Base-by-base conservation (phyloP, 2,888 invertebrate species). In the Zeuzera pyrina region DNA sequence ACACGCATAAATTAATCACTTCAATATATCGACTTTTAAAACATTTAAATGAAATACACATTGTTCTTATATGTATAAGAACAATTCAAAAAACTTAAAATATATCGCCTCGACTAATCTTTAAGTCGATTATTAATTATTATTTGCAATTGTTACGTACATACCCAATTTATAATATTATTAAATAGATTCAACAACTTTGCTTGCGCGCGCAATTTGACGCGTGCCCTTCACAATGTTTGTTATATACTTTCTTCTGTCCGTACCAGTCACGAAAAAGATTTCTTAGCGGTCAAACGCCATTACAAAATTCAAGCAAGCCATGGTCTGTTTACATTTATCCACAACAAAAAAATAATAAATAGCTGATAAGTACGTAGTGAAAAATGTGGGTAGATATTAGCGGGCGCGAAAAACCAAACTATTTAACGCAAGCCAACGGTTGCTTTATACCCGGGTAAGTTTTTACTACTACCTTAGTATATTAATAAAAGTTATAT, bases 371-470 rank as follows among this genome's bases (percentile, higher is more conserved):
- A 46, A 43, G 43, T 50, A 10, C 11, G n/a, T 22, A 22, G n/a
- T n/a, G 61, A 46, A 79, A 67, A 64, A 88, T 88, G 83, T 89
- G 87, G 78, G 84, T 87, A 53, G 86, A 87, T 51, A 78, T 88
- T 23, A 85, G 77, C 46, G 83, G 84, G 47, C 85, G 85, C 47
- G 87, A 89, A 60, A 81, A 84, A 56, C 84, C 85, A 47, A 74
- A 73, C 51, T 88, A 88, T 62, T 78, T 86, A 45, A 74, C 79
- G 33, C 86, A 87, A 54, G 85, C 84, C 28, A 85, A 86, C 61
- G 86, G 85, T 52, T 85, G 86, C 35, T 88, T 88, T 56, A 86
- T 89, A 48, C 89, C 89, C 3, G 89, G 89, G 89, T 89, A 68
- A 85, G 85, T 71, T n/a, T n/a, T n/a, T n/a, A n/a, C n/a, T n/a